Conservation (phyloP, 1,140 invertebrate genomes). For the Meloidogyne hapla region DNA sequence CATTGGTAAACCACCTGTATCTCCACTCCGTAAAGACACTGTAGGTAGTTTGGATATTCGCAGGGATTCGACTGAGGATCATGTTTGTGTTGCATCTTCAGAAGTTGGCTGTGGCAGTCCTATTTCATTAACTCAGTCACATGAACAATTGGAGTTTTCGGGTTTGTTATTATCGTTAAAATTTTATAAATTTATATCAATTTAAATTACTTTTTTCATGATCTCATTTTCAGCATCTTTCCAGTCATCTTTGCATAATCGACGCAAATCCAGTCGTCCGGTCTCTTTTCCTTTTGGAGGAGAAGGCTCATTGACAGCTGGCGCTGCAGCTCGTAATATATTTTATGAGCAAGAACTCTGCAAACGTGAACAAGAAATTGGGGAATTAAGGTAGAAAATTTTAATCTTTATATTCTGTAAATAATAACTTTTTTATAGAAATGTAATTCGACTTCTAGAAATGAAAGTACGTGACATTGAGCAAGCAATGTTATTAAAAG, state of each 20-base stretch:
- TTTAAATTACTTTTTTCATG: slow-evolving; percentile 14
- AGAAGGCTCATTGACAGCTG: slow-evolving; percentile 7
- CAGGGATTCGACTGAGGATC: background rate
- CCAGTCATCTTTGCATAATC: background rate
- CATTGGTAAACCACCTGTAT: background rate
- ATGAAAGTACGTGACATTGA: slow-evolving; percentile 57
- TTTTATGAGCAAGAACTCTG: slow-evolving; percentile 58
- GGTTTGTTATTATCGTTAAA: background rate
- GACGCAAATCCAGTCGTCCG: background rate
- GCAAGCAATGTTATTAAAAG: slow-evolving; percentile 54
- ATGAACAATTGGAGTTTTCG: slow-evolving; percentile 5
- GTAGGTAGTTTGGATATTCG: background rate
- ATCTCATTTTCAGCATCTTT: background rate
- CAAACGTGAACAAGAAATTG: slow-evolving; percentile 57
- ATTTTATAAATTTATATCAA: background rate
- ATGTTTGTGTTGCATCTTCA: background rate
- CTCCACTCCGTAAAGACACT: background rate
- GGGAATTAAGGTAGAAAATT: slow-evolving; percentile 45
- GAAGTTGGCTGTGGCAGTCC: background rate
- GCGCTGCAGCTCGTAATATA: slow-evolving; percentile 41
- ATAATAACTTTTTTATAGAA: slow-evolving; percentile 31
- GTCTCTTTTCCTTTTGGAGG: background rate
- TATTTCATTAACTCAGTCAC: background rate
- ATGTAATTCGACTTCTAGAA: slow-evolving; percentile 55
- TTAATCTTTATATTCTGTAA: background rate